Evolutionary conservation across 2,113 vertebrate species (phyloP).

Genomic region (Ellobius talpinus): DNA sequence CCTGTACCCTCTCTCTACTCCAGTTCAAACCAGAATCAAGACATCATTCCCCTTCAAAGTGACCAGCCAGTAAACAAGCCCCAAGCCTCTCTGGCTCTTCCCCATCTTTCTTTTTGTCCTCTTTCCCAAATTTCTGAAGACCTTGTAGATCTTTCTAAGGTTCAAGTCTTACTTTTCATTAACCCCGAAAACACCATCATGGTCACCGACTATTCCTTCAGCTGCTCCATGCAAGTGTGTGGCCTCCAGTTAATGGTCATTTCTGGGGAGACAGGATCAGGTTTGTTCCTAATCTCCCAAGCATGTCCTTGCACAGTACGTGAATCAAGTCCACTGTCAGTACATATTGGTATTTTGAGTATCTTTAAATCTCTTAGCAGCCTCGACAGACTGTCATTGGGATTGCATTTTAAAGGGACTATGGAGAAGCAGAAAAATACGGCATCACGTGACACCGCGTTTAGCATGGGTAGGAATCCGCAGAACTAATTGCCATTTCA

Average conservation of each 20-base stretch:
- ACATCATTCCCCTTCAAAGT: background rate
- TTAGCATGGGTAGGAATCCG: background rate
- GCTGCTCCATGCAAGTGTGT: background rate
- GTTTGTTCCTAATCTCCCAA: background rate
- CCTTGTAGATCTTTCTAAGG: background rate
- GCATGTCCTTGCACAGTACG: no score
- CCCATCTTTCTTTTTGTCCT: background rate
- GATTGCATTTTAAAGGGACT: background rate
- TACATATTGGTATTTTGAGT: background rate
- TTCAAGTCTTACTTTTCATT: background rate
- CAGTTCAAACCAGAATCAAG: background rate
- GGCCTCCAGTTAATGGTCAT: background rate
- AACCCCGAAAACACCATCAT: background rate
- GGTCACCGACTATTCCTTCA: background rate
- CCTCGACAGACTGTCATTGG: background rate
- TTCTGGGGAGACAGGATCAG: background rate
- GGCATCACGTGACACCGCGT: background rate
- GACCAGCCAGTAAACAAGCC: background rate
- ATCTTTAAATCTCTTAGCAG: background rate
- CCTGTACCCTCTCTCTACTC: background rate
- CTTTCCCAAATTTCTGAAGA: background rate
- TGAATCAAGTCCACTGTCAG: background rate
- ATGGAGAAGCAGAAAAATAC: background rate
- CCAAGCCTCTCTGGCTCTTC: no score
- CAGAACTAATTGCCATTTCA: constrained; percentile 1